Conservation (phyloP, 2,888 invertebrate genomes). For the Amiota communis region DNA sequence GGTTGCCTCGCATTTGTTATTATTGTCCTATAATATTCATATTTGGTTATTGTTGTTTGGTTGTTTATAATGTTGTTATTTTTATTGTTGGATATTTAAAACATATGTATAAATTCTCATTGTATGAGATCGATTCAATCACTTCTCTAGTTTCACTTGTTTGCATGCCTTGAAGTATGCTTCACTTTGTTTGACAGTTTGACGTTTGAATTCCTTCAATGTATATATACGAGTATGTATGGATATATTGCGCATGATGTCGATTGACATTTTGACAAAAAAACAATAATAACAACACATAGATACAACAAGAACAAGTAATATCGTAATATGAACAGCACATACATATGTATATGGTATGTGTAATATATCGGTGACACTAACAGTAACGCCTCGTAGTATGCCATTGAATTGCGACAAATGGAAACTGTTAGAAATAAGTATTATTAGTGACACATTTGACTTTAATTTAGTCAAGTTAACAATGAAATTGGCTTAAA, state of each 20-base stretch:
- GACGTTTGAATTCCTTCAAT: constrained; percentile 40
- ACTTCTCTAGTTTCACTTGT: constrained; percentile 34
- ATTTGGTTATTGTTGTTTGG: constrained; percentile 44
- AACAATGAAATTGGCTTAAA: neutral
- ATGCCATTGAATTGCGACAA: neutral
- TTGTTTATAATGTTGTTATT: constrained; percentile 16
- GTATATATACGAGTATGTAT: neutral
- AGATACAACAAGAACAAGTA: too few species aligned
- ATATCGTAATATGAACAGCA: too few species aligned
- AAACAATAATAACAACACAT: neutral
- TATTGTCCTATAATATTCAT: neutral
- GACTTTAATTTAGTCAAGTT: constrained; percentile 4
- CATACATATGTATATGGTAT: too few species aligned
- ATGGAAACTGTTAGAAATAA: neutral
- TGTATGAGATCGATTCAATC: neutral
- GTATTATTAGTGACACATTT: neutral
- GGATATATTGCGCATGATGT: constrained; percentile 6
- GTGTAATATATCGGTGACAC: neutral
- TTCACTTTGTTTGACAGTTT: constrained; percentile 50
- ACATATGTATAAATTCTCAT: constrained; percentile 26
- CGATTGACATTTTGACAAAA: constrained; percentile 59
- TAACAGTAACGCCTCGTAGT: constrained; percentile 1
- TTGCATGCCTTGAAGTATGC: constrained; percentile 4
- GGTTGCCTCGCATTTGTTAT: constrained; percentile 26
- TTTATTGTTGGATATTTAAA: constrained; percentile 46